Evolutionary conservation across 1,140 invertebrate genomes (phyloP).

Genomic region (Rhagoletis zephyria): DNA sequence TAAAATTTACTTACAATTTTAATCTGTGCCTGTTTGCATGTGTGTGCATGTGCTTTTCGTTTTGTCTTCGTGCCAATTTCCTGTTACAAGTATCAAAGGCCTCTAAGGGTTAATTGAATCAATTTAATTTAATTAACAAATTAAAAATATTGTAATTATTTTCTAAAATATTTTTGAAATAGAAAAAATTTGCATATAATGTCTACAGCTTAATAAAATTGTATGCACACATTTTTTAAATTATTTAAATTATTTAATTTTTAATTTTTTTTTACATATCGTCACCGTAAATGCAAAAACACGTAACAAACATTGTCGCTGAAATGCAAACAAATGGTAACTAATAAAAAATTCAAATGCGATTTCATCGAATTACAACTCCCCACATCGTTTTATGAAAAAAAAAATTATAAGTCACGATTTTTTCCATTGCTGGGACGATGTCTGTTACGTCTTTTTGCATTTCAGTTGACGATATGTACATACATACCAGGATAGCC

Average conservation of each 20-base stretch:
- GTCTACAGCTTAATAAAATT: background rate
- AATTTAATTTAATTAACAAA: background rate
- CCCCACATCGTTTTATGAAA: too few species aligned
- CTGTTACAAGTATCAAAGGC: background rate
- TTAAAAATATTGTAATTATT: background rate
- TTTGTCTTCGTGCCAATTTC: slow-evolving; percentile 5
- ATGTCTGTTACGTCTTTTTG: too few species aligned
- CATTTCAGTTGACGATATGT: too few species aligned
- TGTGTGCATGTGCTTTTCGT: too few species aligned
- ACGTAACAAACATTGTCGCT: too few species aligned
- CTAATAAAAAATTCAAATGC: too few species aligned
- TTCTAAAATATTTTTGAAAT: background rate
- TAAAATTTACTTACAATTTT: background rate
- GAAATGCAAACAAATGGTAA: too few species aligned
- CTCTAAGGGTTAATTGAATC: background rate
- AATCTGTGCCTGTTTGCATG: background rate
- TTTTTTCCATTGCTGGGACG: too few species aligned
- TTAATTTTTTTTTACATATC: background rate
- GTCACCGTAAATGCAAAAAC: too few species aligned
- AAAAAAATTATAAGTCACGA: too few species aligned
- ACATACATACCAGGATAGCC: too few species aligned
- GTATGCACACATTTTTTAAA: background rate
- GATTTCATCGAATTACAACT: too few species aligned
- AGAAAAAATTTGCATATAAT: background rate
- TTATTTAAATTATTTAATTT: background rate